These are phyloP conservation scores for Neoaliturus tenellus DNA, from an alignment of 2,888 invertebrate species.

Conservation along the genomic window DNA sequence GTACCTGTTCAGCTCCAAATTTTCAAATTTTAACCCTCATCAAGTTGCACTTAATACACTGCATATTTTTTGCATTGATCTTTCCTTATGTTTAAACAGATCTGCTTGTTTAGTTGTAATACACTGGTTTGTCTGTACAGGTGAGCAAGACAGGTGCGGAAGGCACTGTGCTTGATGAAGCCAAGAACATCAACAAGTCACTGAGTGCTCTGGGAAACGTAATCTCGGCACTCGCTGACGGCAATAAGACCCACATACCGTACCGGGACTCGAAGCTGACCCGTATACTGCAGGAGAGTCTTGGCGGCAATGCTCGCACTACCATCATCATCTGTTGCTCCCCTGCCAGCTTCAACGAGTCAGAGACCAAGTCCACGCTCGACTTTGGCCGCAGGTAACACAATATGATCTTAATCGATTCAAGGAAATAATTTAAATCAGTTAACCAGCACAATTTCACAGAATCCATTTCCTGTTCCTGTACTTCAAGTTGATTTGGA, in stretches of 20 bases:
- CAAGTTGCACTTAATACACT: too few species aligned
- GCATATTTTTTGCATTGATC: too few species aligned
- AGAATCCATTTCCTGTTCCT: too few species aligned
- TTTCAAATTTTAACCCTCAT: too few species aligned
- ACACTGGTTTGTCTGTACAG: too few species aligned
- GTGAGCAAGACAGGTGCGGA: constrained; percentile 99
- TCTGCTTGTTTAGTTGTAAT: too few species aligned
- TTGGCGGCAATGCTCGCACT: constrained; percentile 99
- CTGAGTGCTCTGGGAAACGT: constrained; percentile 99
- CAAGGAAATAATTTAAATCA: too few species aligned
- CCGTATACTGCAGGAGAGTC: constrained; percentile 98
- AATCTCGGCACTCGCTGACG: constrained; percentile 99
- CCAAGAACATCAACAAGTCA: constrained; percentile 99
- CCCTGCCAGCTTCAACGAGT: constrained; percentile 99
- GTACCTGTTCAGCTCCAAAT: too few species aligned
- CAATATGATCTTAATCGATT: background rate
- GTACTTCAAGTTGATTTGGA: too few species aligned
- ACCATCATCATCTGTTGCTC: constrained; percentile 99
- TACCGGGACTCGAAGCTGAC: constrained; percentile 99
- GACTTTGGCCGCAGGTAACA: constrained; percentile 95
- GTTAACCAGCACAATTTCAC: too few species aligned
- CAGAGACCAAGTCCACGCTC: constrained; percentile 98
- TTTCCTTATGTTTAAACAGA: too few species aligned
- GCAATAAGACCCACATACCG: constrained; percentile 99
- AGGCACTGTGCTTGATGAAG: constrained; percentile 99